Evolutionary conservation across 2,113 vertebrate species (phyloP), one percentile per base, ranked within the genome.

Genomic region (Myotis lucifugus): DNA sequence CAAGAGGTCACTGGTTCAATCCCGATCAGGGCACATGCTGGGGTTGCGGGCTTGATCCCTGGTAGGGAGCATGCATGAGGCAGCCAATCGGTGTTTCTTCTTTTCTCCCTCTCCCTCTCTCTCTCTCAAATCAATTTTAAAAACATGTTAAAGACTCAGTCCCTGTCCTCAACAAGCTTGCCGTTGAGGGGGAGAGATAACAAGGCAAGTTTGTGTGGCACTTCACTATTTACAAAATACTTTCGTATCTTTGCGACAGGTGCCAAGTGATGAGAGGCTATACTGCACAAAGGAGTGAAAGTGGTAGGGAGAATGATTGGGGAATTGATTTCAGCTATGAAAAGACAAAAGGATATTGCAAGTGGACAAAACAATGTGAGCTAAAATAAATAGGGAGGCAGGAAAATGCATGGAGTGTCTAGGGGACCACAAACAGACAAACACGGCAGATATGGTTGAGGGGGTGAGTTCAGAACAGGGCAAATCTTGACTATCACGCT

Each of bases 311-410:
- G 40, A 85, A 74, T 9, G 29, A 81, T 4, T 15, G 25, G 8
- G 40, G 69, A 56, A 54, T 11, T 72, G 67, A 77, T 56, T 6
- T 81, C 15, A 74, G 42, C 27, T 23, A 85, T 52, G 17, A 40
- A 85, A 91, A 81, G 15, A 34, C 12, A 94, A 92, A 61, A 77
- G 2, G 7, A 15, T n/a, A 85, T 89, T 89, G 92, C 52, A 87
- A 66, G 50, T 8, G 6, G 52, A 87, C 27, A 87, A 70, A 81
- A 83, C 42, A 66, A 14, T 56, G 32, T 32, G 37, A 78, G 17
- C 70, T 78, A 84, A 84, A 91, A 73, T 1, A 79, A 91, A 73
- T 0, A 87, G 76, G 25, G 25, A 92, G 52, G 11, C 40, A 93
- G 29, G 50, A 27, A 85, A 93, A 46, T 23, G 1, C 40, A 84